Evolutionary conservation across 2,888 invertebrate genomes (phyloP), one percentile per base, ranked within the genome.

Genomic region (Geotrupes spiniger): DNA sequence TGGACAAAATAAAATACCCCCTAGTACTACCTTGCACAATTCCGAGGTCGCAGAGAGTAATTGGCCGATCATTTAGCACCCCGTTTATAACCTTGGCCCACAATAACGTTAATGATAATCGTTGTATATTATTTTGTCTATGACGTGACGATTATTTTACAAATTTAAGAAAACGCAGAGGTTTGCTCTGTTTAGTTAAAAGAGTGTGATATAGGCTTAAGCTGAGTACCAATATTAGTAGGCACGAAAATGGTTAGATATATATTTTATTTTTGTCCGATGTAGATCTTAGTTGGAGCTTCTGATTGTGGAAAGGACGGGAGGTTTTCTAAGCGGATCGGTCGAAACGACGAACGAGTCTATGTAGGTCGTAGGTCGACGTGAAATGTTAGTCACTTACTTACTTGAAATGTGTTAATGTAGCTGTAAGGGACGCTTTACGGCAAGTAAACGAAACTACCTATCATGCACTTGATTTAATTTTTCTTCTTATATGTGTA

Each of bases 201-300:
- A 58, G 62, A 57, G 58, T 63, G 63, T 61, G 61, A 63, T 63
- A 63, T 63, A 62, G 62, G 59, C 57, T 61, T 59, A 59, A 59
- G 59, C 57, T 49, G 49, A 36, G 48, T 57, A 55, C 53, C 53
- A 49, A 56, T 37, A 33, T 50, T 45, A 41, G 36, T 50, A 50
- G 50, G 50, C 50, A 50, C 45, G 42, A 46, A 49, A 40, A 31
- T 43, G 40, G 31, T 38, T 48, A 39, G 48, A 43, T 42, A 37
- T 21, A 39, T 29, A 37, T 28, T 37, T 21, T 21, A 21, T 21
- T 21, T 21, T 21, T 21, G 6, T 21, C 21, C 21, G 21, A 6
- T 15, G n/a, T 17, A 10, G 26, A 43, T 38, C 17, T 11, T n/a
- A n/a, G n/a, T n/a, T n/a, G n/a, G n/a, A n/a, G n/a, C n/a, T n/a